A percentile compares a stretch with the other conserved stretches of the same genome.
These are phyloP conservation scores for Andrena flavipes DNA, from an alignment of 2,888 invertebrate species.

Conservation along the genomic window DNA sequence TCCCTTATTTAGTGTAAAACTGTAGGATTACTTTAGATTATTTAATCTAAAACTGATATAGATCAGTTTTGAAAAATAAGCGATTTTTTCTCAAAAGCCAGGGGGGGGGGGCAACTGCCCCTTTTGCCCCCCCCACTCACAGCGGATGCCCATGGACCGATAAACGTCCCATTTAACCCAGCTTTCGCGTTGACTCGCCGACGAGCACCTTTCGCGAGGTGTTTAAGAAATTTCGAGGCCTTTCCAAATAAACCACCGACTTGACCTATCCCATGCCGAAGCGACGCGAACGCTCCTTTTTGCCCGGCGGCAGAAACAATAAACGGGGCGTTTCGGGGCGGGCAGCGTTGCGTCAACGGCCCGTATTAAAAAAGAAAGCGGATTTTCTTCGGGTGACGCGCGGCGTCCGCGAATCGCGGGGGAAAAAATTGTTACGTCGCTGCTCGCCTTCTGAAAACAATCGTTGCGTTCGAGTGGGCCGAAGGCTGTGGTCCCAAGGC, in stretches of 20 bases:
- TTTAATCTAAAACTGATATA: no score
- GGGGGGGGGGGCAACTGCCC: no score
- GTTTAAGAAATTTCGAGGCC: conserved; percentile 77
- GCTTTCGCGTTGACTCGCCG: conserved; percentile 20
- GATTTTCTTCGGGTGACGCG: conserved; percentile 49
- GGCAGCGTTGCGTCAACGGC: conserved; percentile 41
- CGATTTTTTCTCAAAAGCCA: no score
- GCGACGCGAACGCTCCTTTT: conserved; percentile 61
- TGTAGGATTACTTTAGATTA: no score
- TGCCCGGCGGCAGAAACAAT: conserved; percentile 76
- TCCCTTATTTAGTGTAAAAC: no score
- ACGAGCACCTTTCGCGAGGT: conserved; percentile 59
- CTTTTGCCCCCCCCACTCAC: no score
- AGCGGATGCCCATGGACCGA: no score
- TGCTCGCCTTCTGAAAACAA: conserved; percentile 21
- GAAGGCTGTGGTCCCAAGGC: conserved; percentile 3
- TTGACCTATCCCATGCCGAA: conserved; percentile 78
- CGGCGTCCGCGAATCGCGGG: conserved; percentile 6
- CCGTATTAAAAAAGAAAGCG: conserved; percentile 32
- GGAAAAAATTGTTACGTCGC: conserved; percentile 6
- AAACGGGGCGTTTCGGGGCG: conserved; percentile 71
- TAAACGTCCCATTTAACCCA: conserved; percentile 30
- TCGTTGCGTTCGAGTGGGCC: conserved; percentile 3
- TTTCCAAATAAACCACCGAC: conserved; percentile 79
- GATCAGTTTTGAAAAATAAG: no score